Evolutionary conservation across 2,797 vertebrate genomes (phyloP), one percentile per base, ranked within the genome.

Genomic region (Eupleurogrammus muticus): DNA sequence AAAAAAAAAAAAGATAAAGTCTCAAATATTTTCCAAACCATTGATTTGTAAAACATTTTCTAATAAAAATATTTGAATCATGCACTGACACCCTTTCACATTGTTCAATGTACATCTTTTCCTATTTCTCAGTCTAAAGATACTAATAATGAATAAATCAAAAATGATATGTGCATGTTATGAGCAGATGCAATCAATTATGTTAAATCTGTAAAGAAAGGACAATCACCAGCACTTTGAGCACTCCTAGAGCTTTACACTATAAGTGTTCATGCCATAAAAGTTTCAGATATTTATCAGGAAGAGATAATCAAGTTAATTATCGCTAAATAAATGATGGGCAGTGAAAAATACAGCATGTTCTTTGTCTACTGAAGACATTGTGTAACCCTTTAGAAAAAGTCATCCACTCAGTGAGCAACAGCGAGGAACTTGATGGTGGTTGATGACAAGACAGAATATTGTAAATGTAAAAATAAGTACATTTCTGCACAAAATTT

Each of bases 401-500:
- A 46, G 48, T 34, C 19, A 5, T 21, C 2, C 32, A 54, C 16
- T 58, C 47, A 47, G 54, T 58, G 32, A 21, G 56, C 40, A 32
- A 23, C 34, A 53, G n/a, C 19, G 55, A 66, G 62, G 20, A 13
- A 38, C 36, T 14, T 38, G n/a, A n/a, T 14, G 47, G 12, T 56
- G 51, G 21, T 28, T 57, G 20, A 24, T 47, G 28, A 1, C 9
- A 44, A 38, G 5, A 52, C 14, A 2, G 44, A 48, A 70, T 17
- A 23, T 2, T 66, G 40, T 28, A 20, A 21, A 48, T 62, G 21
- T n/a, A n/a, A 19, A 23, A 46, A 23, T 13, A 14, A 24, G 35
- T 24, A 24, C 24, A n/a, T 17, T 58, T n/a, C 13, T 57, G 32
- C 21, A 14, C 13, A 19, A n/a, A 32, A 16, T 48, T 70, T 10